Evolutionary conservation across 1,140 invertebrate species (phyloP).

Genomic region (Plectrocnemia conspersa): DNA sequence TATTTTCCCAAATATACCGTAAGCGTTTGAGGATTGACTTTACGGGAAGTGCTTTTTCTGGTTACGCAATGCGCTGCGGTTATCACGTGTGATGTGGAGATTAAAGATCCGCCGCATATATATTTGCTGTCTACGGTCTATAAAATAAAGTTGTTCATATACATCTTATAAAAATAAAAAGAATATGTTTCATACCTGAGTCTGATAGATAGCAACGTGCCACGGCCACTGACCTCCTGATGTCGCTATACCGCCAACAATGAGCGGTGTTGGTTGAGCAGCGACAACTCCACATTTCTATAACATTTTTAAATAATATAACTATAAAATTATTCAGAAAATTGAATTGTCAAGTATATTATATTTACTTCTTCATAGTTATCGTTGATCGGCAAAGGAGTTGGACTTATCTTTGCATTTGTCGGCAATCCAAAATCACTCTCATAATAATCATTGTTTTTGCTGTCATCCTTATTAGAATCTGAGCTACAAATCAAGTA

Average conservation of each 20-base stretch:
- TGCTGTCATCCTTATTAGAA: too few species aligned
- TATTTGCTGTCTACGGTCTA: constrained; percentile 52
- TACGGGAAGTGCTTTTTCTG: constrained; percentile 37
- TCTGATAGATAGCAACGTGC: constrained; percentile 54
- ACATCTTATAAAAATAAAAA: not conserved
- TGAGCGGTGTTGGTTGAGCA: constrained; percentile 44
- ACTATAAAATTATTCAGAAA: not conserved
- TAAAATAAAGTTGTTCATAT: constrained; percentile 16
- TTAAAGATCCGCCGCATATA: constrained; percentile 75
- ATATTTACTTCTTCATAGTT: constrained; percentile 3
- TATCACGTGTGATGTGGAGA: constrained; percentile 66
- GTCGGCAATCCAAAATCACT: constrained; percentile 25
- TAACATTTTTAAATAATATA: constrained; percentile 6
- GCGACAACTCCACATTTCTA: constrained; percentile 27
- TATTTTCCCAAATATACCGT: constrained; percentile 50
- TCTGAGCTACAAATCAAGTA: too few species aligned
- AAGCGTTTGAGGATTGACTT: constrained; percentile 44
- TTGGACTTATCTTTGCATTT: constrained; percentile 24
- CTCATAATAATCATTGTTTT: constrained; percentile 29
- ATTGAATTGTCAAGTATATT: not conserved
- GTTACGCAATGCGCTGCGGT: constrained; percentile 80
- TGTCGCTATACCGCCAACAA: constrained; percentile 50
- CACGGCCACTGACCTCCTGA: constrained; percentile 55
- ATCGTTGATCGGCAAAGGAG: constrained; percentile 14
- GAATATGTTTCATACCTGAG: constrained; percentile 39